Conservation (phyloP, 2,113 vertebrate genomes). For the Tylochromis polylepis region DNA sequence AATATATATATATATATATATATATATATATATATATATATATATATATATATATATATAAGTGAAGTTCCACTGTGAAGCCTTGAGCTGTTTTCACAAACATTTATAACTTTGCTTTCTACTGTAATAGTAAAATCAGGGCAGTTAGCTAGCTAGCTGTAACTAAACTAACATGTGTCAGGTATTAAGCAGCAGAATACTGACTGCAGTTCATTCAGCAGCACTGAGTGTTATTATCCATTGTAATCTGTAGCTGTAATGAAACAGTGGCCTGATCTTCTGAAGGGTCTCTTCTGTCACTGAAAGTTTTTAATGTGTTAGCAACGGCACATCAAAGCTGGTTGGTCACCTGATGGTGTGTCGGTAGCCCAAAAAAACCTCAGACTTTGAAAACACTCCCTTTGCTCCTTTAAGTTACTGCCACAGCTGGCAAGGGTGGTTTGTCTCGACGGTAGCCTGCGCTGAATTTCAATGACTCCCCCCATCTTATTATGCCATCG, state of each 20-base stretch:
- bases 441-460: constrained; percentile 48
- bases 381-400: not conserved
- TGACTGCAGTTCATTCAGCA: not conserved
- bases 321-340: not conserved
- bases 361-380: not conserved
- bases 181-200: not conserved
- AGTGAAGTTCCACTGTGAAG: not conserved
- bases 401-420: constrained; percentile 36
- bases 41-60: no score
- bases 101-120: not conserved
- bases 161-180: not conserved
- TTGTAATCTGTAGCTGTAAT: not conserved
- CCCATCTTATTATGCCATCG: constrained; percentile 54
- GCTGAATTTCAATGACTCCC: constrained; percentile 63
- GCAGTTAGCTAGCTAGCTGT: not conserved
- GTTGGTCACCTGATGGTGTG: not conserved
- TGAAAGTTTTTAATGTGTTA: not conserved
- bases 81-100: not conserved
- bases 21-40: no score
- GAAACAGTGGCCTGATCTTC: not conserved
- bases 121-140: not conserved
- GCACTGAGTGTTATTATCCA: not conserved
- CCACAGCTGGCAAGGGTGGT: constrained; percentile 54
- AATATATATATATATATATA: no score
- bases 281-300: not conserved